phyloP scores from a whole-genome alignment of 1,140 invertebrate genomes.

The Parasteatoda tepidariorum region DNA sequence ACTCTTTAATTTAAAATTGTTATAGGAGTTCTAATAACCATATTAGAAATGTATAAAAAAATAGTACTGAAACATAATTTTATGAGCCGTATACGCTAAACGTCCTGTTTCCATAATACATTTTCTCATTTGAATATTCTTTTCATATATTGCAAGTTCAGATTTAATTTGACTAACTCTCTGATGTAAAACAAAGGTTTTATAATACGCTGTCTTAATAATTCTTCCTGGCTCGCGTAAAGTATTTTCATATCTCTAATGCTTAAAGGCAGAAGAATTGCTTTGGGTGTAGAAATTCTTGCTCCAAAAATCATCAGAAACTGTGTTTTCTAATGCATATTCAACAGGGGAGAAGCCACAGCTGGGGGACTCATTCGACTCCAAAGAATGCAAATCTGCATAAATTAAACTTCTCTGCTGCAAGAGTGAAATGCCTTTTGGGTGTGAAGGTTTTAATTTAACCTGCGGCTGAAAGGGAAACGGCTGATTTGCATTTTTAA shows the following conservation, averaged over 20 bases:
- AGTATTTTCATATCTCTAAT: neutral
- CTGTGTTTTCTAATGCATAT: slow-evolving; percentile 40
- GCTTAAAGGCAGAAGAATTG: neutral
- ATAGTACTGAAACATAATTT: too few relatives aligned
- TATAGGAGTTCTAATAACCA: too few relatives aligned
- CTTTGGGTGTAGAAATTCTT: neutral
- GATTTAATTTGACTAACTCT: neutral
- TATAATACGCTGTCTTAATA: neutral
- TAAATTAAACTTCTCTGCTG: slow-evolving; percentile 3
- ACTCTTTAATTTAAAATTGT: too few relatives aligned
- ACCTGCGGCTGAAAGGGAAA: neutral
- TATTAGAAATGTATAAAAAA: too few relatives aligned
- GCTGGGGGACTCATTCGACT: slow-evolving; percentile 50
- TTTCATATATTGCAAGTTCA: too few relatives aligned
- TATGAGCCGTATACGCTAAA: too few relatives aligned
- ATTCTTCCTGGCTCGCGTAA: neutral
- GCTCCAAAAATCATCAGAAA: neutral
- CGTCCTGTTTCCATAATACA: too few relatives aligned
- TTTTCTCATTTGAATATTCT: too few relatives aligned
- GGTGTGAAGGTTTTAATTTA: slow-evolving; percentile 45
- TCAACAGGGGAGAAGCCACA: slow-evolving; percentile 15
- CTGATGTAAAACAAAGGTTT: neutral
- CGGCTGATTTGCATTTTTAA: slow-evolving; percentile 53
- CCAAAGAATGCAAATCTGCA: slow-evolving; percentile 32
- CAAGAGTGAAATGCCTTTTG: neutral